Evolutionary conservation across 2,797 vertebrate species (phyloP), one percentile per base, ranked within the genome.

Genomic region (Naso thynnoides): DNA sequence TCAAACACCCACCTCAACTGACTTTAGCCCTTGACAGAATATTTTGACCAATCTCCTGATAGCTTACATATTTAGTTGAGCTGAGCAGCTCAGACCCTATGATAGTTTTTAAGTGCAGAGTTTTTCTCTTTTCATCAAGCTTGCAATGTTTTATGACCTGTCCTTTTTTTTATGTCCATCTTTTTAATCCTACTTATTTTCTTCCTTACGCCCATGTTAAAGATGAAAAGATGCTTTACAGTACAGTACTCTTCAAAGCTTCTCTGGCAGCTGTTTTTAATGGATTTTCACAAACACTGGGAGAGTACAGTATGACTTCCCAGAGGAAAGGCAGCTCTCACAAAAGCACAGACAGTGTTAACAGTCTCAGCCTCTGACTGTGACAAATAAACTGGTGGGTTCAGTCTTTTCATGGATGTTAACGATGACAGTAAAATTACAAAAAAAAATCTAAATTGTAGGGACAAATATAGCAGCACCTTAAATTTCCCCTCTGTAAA

Each of bases 41-140:
- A 83, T 89, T 88, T 82, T 84, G 78, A 86, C 79, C 70, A 62
- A 73, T 56, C 56, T 74, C 45, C 75, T 82, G 78, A 86, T 81
- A 61, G 74, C 78, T 58, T 36, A 53, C 76, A 80, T 80, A 79
- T 84, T 83, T 65, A 70, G 26, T 26, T 55, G 27, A 63, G 76
- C 23, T 73, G 52, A 70, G 42, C 2, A 47, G 41, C 52, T 85
- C 8, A 49, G 56, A 42, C 39, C 24, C 53, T 41, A 0, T 57
- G 49, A 42, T 42, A 53, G 49, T 42, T 8, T 31, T 23, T 16
- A 71, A 61, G 42, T 55, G 57, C 19, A 27, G 1, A 53, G 0
- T 41, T 21, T 47, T 31, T 21, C 4, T 29, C 13, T 48, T 26
- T 48, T 66, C 15, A 41, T 50, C 4, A 15, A 24, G n/a, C 26